Percentiles rank a stretch among this genome's conserved stretches.
phyloP scores from a whole-genome alignment of 2,113 vertebrate genomes.

The Cheirogaleus medius region DNA sequence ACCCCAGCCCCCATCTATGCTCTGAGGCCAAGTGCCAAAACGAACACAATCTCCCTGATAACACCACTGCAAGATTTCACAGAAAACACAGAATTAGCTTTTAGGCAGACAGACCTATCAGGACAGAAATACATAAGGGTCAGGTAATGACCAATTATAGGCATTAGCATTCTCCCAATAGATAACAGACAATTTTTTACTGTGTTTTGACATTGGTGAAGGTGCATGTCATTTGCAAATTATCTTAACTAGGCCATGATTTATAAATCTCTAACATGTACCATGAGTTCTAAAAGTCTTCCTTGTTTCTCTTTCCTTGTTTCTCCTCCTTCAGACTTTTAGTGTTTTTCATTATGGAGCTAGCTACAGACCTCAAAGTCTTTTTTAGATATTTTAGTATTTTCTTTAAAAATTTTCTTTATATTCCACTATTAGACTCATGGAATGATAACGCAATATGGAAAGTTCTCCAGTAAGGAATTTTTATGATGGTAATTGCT shows the following conservation, averaged over 20 bases:
- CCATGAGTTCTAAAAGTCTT: conserved; percentile 61
- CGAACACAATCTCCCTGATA: conserved; percentile 97
- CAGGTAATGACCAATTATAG: conserved; percentile 83
- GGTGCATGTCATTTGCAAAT: conserved; percentile 78
- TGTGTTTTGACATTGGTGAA: conserved; percentile 80
- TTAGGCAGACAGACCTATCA: conserved; percentile 79
- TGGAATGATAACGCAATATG: conserved; percentile 74
- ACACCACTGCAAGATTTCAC: conserved; percentile 93
- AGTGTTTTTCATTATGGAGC: conserved; percentile 71
- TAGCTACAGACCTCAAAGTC: conserved; percentile 65
- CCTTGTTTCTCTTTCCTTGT: conserved; percentile 53
- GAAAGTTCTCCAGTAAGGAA: conserved; percentile 71
- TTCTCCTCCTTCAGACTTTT: conserved; percentile 55
- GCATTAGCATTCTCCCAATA: conserved; percentile 79
- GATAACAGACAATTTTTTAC: conserved; percentile 79
- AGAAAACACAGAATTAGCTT: conserved; percentile 82
- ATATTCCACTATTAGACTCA: conserved; percentile 70
- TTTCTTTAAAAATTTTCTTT: conserved; percentile 67
- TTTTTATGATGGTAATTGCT: conserved; percentile 77
- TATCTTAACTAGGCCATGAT: conserved; percentile 73
- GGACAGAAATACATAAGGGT: conserved; percentile 78
- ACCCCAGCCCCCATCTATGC: conserved; percentile 94
- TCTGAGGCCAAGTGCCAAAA: conserved; percentile 97
- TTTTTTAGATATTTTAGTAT: conserved; percentile 72
- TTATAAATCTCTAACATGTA: conserved; percentile 70